These are phyloP conservation scores for Melopsittacus undulatus DNA, from an alignment of 2,797 vertebrate genomes.

Conservation along the genomic window DNA sequence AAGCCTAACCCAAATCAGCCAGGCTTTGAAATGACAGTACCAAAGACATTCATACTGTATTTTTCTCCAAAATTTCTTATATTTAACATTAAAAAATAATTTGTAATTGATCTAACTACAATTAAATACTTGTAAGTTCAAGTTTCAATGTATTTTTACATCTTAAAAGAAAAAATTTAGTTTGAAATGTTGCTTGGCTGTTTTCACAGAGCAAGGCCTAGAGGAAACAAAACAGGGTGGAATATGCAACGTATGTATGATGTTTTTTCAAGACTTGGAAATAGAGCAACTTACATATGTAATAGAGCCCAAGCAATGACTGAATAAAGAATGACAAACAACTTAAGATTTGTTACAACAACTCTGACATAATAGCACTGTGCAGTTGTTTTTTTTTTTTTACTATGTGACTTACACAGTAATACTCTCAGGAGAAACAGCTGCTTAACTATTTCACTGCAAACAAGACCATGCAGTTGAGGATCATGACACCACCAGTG, in stretches of 20 bases:
- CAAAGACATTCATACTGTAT: neutral
- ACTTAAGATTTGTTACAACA: conserved; percentile 27
- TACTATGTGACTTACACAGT: neutral
- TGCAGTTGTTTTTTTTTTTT: neutral
- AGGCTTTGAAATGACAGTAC: neutral
- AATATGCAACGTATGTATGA: neutral
- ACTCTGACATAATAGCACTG: conserved; percentile 20
- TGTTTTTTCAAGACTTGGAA: conserved; percentile 33
- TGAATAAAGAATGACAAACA: conserved; percentile 30
- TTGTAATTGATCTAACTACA: neutral
- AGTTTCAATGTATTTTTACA: neutral
- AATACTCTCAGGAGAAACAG: neutral
- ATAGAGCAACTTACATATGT: neutral
- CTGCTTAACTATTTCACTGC: neutral
- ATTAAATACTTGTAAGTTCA: neutral
- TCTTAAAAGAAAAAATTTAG: neutral
- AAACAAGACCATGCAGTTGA: neutral
- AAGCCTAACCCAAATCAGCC: neutral
- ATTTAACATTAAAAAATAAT: neutral
- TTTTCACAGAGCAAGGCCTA: neutral
- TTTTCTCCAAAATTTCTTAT: neutral
- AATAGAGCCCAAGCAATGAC: neutral
- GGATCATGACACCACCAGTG: neutral
- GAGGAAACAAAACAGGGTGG: neutral
- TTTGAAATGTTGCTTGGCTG: neutral